Base-by-base conservation (phyloP, 2,888 invertebrate species). In the Pristionchus fissidentatus region DNA sequence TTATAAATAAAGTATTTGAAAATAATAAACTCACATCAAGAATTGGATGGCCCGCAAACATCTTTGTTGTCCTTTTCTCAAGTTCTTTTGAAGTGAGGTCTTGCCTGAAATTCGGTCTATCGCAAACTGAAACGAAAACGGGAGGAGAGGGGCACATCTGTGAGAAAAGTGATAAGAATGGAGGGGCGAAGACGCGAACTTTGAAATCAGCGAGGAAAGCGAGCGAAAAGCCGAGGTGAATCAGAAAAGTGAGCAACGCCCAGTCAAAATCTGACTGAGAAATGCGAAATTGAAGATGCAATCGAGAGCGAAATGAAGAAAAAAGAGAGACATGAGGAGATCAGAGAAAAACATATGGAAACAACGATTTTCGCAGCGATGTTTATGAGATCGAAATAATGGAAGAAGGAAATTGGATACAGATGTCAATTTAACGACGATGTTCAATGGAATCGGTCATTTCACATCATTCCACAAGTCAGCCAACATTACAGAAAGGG, bases 11-110 rank as follows among this genome's bases (percentile, higher is more conserved):
- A 41, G n/a, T n/a, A n/a, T n/a, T n/a, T n/a, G n/a, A 29, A 29
- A 55, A 55, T 57, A 49, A 49, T 41, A 26, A 46, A 73, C 83
- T 83, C 32, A 83, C 83, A 73, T 83, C 46, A n/a, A 83, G 83
- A 73, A 83, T 83, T 32, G 83, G 83, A 29, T 83, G 83, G n/a
- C 83, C 83, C 15, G 22, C 52, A 35, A 32, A 83, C 83, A 70
- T 70, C 32, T 41, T 79, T 10, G 22, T 41, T 49, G 46, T 55
- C 7, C n/a, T n/a, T n/a, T 43, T 26, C 41, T 38, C 15, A 41
- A 26, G 55, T 43, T 41, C 10, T 43, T 41, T 55, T 60, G 38
- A 41, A 70, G 70, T 22, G 38, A n/a, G 46, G 49, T 35, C 49
- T 55, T 41, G 49, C 32, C 52, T 49, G 77, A n/a, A 32, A 49